Percentiles rank a stretch among this genome's conserved stretches.
phyloP scores from a whole-genome alignment of 1,140 invertebrate species.

The Telenomus remus region DNA sequence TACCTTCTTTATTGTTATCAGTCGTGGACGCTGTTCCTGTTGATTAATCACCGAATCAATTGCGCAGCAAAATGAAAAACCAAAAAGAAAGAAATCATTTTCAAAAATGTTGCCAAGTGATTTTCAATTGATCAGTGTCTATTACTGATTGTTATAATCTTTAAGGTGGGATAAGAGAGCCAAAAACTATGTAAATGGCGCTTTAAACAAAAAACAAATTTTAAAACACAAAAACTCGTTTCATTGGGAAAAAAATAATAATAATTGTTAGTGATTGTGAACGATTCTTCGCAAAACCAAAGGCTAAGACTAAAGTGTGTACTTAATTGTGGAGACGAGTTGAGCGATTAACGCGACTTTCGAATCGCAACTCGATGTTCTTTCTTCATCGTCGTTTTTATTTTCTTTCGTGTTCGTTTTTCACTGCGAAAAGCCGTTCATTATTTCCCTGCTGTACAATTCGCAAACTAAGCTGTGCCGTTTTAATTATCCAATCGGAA shows the following conservation, averaged over 20 bases:
- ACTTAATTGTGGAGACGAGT: conserved; percentile 39
- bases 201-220: neutral
- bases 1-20: conserved; percentile 33
- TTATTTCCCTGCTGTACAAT: conserved; percentile 34
- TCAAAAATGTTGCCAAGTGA: neutral
- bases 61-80: neutral
- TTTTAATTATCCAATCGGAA: conserved; percentile 28
- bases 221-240: neutral
- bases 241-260: neutral
- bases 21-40: conserved; percentile 13
- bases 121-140: conserved; percentile 7
- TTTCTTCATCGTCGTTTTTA: conserved; percentile 33
- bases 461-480: conserved; percentile 30
- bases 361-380: conserved; percentile 44
- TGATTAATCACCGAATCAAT: conserved; percentile 3
- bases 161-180: neutral
- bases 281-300: conserved; percentile 11
- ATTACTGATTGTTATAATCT: conserved; percentile 34
- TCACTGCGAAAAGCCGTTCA: conserved; percentile 27
- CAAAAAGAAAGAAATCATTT: neutral
- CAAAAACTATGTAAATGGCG: too few species aligned
- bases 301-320: conserved; percentile 20
- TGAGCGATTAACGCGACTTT: conserved; percentile 52
- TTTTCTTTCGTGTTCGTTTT: too few species aligned
- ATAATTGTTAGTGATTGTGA: conserved; percentile 11